These are phyloP conservation scores for Spialia ferax DNA, from an alignment of 2,888 invertebrate species.

Conservation along the genomic window DNA sequence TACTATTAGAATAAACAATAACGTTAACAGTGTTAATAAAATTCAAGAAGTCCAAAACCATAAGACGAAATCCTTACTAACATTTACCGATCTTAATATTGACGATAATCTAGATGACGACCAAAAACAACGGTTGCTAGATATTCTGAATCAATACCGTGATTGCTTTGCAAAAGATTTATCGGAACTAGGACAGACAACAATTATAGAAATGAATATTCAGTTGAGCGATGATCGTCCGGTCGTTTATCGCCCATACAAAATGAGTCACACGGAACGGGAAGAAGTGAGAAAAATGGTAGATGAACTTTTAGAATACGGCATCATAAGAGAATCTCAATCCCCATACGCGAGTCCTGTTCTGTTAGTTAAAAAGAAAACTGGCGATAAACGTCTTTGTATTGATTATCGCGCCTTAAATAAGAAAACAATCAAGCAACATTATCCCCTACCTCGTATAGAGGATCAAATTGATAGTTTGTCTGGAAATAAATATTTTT, in stretches of 20 bases:
- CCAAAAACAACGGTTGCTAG: background rate
- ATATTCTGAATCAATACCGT: background rate
- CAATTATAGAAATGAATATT: background rate
- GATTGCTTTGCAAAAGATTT: slow-evolving; percentile 1
- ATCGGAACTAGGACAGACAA: background rate
- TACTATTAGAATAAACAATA: background rate
- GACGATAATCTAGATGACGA: background rate
- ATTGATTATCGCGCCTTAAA: background rate
- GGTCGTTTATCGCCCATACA: background rate
- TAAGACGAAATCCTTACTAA: background rate
- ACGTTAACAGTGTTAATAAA: background rate
- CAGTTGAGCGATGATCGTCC: background rate
- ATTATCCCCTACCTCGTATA: slow-evolving; percentile 36
- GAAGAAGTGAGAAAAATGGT: slow-evolving; percentile 1
- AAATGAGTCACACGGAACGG: background rate
- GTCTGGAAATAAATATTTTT: slow-evolving; percentile 34
- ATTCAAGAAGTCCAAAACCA: background rate
- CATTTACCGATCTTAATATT: background rate
- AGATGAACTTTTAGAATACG: background rate
- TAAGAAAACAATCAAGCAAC: slow-evolving; percentile 1
- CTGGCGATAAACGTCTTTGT: slow-evolving; percentile 3
- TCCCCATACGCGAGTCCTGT: background rate
- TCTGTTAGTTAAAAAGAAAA: background rate
- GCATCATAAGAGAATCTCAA: background rate
- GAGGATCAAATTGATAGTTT: slow-evolving; percentile 38